Percentiles rank a stretch among this genome's conserved stretches.
Conservation (phyloP, 2,113 vertebrate species). For the Halichoeres trimaculatus region DNA sequence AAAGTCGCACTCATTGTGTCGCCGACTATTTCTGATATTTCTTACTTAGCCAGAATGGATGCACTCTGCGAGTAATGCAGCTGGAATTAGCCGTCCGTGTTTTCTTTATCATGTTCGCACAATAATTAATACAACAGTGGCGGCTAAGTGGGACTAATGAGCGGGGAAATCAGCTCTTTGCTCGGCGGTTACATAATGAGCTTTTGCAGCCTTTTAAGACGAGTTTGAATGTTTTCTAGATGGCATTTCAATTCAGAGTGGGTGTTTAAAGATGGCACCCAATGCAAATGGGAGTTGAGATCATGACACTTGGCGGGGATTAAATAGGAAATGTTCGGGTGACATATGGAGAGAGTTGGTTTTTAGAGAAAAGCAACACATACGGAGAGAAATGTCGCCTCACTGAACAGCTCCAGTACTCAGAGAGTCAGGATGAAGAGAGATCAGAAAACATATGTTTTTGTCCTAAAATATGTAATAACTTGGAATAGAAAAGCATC, state of each 20-base stretch:
- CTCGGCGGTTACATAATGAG: conserved; percentile 37
- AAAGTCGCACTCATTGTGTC: conserved; percentile 1
- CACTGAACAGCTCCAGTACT: not conserved
- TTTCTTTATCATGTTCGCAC: conserved; percentile 11
- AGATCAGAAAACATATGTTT: no score
- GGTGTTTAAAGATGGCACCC: conserved; percentile 24
- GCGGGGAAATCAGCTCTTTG: conserved; percentile 27
- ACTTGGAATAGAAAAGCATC: no score
- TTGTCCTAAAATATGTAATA: no score
- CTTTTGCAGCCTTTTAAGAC: conserved; percentile 18
- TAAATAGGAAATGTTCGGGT: conserved; percentile 3
- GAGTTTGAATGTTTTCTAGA: conserved; percentile 36
- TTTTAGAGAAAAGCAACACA: not conserved
- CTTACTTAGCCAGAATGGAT: not conserved
- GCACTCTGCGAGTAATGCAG: conserved; percentile 20
- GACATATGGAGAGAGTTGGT: conserved; percentile 7
- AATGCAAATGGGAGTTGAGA: conserved; percentile 20
- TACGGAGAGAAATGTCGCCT: not conserved
- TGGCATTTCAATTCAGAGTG: conserved; percentile 31
- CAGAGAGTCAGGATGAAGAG: not conserved
- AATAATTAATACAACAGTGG: conserved; percentile 32
- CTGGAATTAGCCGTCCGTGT: conserved; percentile 10
- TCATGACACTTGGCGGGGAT: conserved; percentile 12
- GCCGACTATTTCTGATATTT: not conserved
- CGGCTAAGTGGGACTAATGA: conserved; percentile 45